Base-by-base conservation (phyloP, 2,888 invertebrate genomes). In the Temnothorax rugatulus region DNA sequence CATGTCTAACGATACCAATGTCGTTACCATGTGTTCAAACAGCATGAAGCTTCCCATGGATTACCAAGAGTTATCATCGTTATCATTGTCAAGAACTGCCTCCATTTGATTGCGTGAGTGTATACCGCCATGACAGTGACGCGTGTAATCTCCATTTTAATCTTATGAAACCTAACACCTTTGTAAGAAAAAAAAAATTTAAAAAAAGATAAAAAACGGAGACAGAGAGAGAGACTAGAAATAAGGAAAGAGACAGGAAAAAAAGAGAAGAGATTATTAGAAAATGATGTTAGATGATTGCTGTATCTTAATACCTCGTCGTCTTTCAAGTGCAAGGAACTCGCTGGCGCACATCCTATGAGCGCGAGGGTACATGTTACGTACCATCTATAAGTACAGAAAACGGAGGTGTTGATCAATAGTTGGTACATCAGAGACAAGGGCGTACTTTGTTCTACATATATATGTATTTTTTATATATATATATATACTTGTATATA, bases 321-420 rank as follows among this genome's bases (percentile, higher is more conserved):
- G 93, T 94, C 92, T 93, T 91, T 94, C 94, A 93, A 94, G 94
- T 94, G 94, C 94, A 93, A 94, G 94, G 94, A 93, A 94, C 93
- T 94, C 93, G 94, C 93, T 94, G 94, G 93, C 93, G 94, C 93
- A 94, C 94, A 93, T 94, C 94, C 94, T 93, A 94, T 94, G 93
- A 93, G 93, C 93, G 93, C 93, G 93, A 93, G 94, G 93, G 93
- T 94, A 93, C 93, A 94, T 93, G 93, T 93, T 92, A 94, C 94
- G 94, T 94, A 94, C 93, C 94, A 94, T 94, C 94, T 94, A 94
- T 94, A 94, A 94, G 94, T 94, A 94, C 94, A 94, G 94, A 94
- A 94, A 94, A 94, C 93, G 93, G 93, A 93, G 94, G 93, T 92
- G 93, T 94, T 94, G 94, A 94, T 94, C 94, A 94, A 94, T 94